Percentiles rank a stretch among this genome's conserved stretches.
Evolutionary conservation across 2,888 invertebrate genomes (phyloP).

Genomic region (Anarsia innoxiella): DNA sequence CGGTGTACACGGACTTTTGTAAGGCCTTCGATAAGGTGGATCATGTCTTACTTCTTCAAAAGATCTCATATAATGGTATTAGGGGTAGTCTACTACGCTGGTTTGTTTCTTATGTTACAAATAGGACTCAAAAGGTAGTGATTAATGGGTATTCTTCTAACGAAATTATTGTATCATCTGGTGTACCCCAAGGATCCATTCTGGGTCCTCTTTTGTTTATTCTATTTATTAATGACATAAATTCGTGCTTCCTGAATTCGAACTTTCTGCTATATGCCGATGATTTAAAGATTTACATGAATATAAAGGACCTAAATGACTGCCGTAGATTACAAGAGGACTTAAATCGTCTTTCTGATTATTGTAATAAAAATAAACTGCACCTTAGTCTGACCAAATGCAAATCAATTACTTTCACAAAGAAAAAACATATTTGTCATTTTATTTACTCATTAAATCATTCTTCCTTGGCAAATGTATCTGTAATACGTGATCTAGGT

Average conservation of each 20-base stretch:
- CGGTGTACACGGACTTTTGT: slow-evolving; percentile 1
- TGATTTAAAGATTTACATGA: neutral
- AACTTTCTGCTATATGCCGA: neutral
- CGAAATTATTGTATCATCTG: neutral
- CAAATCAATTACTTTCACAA: too few relatives aligned
- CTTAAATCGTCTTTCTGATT: too few relatives aligned
- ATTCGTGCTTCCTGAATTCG: neutral
- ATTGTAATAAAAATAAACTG: too few relatives aligned
- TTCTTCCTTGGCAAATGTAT: too few relatives aligned
- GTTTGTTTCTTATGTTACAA: neutral
- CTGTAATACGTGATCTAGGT: too few relatives aligned
- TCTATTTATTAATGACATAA: neutral
- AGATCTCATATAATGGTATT: neutral
- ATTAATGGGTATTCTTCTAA: neutral
- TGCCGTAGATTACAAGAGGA: too few relatives aligned
- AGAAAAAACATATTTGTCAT: too few relatives aligned
- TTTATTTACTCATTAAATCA: too few relatives aligned
- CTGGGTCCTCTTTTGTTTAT: neutral
- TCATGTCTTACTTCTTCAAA: neutral
- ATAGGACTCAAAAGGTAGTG: neutral
- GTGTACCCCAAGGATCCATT: slow-evolving; percentile 3
- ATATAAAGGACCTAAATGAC: neutral
- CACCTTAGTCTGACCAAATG: too few relatives aligned
- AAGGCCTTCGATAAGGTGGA: slow-evolving; percentile 2
- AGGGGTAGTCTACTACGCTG: neutral